Conservation (phyloP, 1,140 invertebrate genomes). For the Cataglyphis hispanica region DNA sequence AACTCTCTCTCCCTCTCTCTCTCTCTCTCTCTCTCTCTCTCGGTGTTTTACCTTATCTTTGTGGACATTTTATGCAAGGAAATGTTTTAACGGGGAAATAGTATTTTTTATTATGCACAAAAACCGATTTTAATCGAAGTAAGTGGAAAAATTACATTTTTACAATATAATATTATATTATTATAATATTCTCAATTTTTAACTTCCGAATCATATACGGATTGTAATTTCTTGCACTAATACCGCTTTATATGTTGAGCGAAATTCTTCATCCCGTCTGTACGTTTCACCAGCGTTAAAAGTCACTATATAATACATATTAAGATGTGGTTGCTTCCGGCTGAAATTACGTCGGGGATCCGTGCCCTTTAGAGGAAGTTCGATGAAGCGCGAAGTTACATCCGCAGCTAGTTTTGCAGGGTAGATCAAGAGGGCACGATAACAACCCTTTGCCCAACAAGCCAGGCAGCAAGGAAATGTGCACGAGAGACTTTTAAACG, state of each 20-base stretch:
- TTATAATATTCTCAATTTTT: constrained; percentile 55
- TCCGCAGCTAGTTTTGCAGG: constrained; percentile 41
- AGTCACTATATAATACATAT: constrained; percentile 68
- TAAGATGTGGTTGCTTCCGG: constrained; percentile 61
- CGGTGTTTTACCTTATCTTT: not conserved
- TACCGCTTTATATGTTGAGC: constrained; percentile 16
- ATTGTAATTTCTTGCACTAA: constrained; percentile 7
- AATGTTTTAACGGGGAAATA: not conserved
- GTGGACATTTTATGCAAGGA: too few relatives aligned
- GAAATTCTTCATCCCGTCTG: constrained; percentile 17
- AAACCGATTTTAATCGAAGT: not conserved
- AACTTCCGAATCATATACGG: constrained; percentile 34
- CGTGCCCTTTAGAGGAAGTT: constrained; percentile 63
- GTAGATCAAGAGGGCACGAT: constrained; percentile 58
- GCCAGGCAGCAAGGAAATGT: constrained; percentile 26
- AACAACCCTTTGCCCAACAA: constrained; percentile 65
- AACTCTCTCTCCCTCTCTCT: not conserved
- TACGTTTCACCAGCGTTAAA: constrained; percentile 31
- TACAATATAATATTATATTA: too few relatives aligned
- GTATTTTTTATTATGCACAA: not conserved
- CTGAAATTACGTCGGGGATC: constrained; percentile 67
- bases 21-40: not conserved
- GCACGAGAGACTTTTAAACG: constrained; percentile 48
- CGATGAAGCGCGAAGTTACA: constrained; percentile 62
- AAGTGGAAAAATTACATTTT: not conserved